A percentile compares a stretch with the other conserved stretches of the same genome.
Evolutionary conservation across 2,888 invertebrate species (phyloP).

Genomic region (Platycheirus rosarum): DNA sequence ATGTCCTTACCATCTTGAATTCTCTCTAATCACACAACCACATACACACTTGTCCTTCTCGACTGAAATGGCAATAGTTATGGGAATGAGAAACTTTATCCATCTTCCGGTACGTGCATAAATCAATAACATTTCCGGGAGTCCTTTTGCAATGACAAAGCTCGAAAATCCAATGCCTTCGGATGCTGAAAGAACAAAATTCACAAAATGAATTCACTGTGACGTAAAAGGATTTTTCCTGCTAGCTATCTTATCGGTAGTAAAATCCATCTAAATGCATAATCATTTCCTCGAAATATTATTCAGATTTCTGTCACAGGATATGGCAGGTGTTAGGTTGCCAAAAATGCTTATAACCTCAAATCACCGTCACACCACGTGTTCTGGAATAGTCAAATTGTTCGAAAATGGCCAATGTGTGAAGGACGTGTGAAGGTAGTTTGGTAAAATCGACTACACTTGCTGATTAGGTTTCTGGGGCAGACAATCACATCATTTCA

Average conservation of each 20-base stretch:
- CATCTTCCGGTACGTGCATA: slow-evolving; percentile 18
- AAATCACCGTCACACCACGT: slow-evolving; percentile 34
- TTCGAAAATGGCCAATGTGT: slow-evolving; percentile 22
- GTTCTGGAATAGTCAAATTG: slow-evolving; percentile 41
- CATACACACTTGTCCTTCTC: slow-evolving; percentile 9
- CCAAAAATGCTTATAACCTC: slow-evolving; percentile 22
- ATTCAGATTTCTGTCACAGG: slow-evolving; percentile 13
- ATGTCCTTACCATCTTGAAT: slow-evolving; percentile 20
- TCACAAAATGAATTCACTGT: slow-evolving; percentile 25
- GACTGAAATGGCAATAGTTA: slow-evolving; percentile 5
- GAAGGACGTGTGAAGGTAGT: slow-evolving; percentile 16
- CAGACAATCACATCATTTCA: slow-evolving; percentile 38
- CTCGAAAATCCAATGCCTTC: slow-evolving; percentile 7
- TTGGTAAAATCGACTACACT: slow-evolving; percentile 27
- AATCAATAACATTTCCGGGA: slow-evolving; percentile 14
- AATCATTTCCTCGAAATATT: slow-evolving; percentile 43
- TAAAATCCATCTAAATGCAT: slow-evolving; percentile 32
- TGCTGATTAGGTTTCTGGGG: slow-evolving; percentile 42
- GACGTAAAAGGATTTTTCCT: background rate
- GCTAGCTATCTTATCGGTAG: slow-evolving; percentile 25
- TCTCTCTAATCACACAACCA: too few relatives aligned
- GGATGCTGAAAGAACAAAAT: slow-evolving; percentile 12
- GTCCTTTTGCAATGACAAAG: slow-evolving; percentile 3
- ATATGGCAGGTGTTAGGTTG: slow-evolving; percentile 30
- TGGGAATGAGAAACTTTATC: slow-evolving; percentile 17